phyloP scores from a whole-genome alignment of 2,113 vertebrate species.

The Candoia aspera region DNA sequence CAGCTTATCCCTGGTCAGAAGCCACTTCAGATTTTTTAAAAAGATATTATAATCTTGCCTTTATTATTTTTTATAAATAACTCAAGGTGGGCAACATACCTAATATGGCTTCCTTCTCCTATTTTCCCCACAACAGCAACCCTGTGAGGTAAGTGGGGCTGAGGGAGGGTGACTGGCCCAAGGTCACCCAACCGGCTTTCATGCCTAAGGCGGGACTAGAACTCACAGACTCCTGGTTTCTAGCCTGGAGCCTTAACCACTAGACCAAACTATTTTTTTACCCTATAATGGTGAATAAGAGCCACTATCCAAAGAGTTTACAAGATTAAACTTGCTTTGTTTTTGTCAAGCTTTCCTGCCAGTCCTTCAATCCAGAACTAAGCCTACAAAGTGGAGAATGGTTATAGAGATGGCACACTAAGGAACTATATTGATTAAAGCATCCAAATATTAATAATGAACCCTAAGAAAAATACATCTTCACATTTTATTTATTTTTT shows the following conservation, averaged over 20 bases:
- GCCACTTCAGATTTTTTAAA: neutral
- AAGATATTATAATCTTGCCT: too few relatives aligned
- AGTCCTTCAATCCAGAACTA: neutral
- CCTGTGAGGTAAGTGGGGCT: too few relatives aligned
- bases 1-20: neutral
- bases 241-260: too few relatives aligned
- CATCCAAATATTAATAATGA: neutral
- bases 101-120: too few relatives aligned
- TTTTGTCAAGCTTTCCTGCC: neutral
- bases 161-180: too few relatives aligned
- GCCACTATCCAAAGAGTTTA: neutral
- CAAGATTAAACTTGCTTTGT: neutral
- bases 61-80: too few relatives aligned
- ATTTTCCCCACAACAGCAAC: too few relatives aligned
- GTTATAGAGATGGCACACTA: neutral
- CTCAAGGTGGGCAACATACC: too few relatives aligned
- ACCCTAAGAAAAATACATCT: neutral
- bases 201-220: too few relatives aligned
- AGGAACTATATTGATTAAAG: neutral
- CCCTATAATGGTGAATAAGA: neutral
- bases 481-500: accelerated
- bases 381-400: neutral
- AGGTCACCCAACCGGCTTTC: too few relatives aligned
- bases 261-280: neutral
- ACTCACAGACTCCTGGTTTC: too few relatives aligned